These are phyloP conservation scores for Marisa cornuarietis DNA, from an alignment of 1,140 invertebrate genomes.

Conservation along the genomic window DNA sequence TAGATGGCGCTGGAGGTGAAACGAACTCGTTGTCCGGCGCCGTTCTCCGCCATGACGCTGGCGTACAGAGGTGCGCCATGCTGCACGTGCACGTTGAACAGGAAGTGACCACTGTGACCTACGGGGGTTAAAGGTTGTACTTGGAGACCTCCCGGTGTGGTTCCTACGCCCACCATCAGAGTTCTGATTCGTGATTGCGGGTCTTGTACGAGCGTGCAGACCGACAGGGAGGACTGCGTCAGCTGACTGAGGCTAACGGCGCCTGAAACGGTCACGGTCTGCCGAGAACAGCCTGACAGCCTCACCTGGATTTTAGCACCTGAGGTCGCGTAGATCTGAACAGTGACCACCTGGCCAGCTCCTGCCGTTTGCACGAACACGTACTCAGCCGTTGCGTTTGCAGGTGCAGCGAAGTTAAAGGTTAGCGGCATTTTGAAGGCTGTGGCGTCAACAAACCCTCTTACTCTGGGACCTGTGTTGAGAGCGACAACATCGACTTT, in stretches of 20 bases:
- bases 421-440: neutral
- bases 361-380: neutral
- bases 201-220: conserved; percentile 29
- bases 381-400: neutral
- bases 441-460: neutral
- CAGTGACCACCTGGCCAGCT: neutral
- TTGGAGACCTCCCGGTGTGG: conserved; percentile 26
- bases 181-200: conserved; percentile 27
- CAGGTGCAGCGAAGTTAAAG: neutral
- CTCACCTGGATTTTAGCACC: neutral
- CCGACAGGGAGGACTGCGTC: conserved; percentile 15
- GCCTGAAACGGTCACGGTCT: neutral
- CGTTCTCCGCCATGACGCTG: conserved; percentile 27
- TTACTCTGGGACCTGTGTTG: too few relatives aligned
- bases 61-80: conserved; percentile 27
- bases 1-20: conserved; percentile 27
- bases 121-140: conserved; percentile 11
- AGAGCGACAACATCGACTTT: neutral
- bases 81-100: conserved; percentile 19
- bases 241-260: conserved; percentile 26
- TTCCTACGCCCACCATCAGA: conserved; percentile 31
- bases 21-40: conserved; percentile 20
- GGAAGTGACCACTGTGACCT: conserved; percentile 15
- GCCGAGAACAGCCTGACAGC: neutral
- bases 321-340: neutral